These are phyloP conservation scores for Brenthis ino DNA, from an alignment of 2,888 invertebrate genomes.

Conservation along the genomic window DNA sequence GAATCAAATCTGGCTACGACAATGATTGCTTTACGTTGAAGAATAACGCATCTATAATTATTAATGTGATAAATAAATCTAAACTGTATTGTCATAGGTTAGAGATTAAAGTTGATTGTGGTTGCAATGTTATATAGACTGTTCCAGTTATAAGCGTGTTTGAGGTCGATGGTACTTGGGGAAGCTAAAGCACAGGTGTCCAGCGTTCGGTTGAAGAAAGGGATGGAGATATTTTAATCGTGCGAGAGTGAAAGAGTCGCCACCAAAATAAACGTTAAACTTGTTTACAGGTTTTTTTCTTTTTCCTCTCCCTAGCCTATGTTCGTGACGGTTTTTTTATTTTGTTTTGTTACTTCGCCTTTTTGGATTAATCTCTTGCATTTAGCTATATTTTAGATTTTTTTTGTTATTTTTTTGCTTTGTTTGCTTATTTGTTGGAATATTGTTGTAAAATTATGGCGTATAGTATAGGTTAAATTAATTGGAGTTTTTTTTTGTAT, in stretches of 20 bases:
- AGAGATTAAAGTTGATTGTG: conserved; percentile 52
- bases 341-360: conserved; percentile 73
- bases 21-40: conserved; percentile 77
- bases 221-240: conserved; percentile 53
- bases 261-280: conserved; percentile 83
- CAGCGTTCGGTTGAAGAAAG: conserved; percentile 75
- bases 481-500: no score
- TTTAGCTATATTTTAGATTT: conserved; percentile 76
- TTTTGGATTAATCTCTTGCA: conserved; percentile 78
- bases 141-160: conserved; percentile 54
- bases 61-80: conserved; percentile 44
- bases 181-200: conserved; percentile 83
- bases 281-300: conserved; percentile 76
- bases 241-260: conserved; percentile 61
- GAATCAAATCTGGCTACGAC: conserved; percentile 82
- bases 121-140: conserved; percentile 52
- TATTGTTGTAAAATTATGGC: neutral
- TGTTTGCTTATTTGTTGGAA: neutral
- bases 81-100: conserved; percentile 44
- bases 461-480: no score
- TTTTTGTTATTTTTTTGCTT: conserved; percentile 19
- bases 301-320: conserved; percentile 81
- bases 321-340: conserved; percentile 79
- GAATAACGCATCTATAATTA: conserved; percentile 73
- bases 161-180: conserved; percentile 83